Conservation (phyloP, 2,888 invertebrate species). For the Lepidonotus clava region DNA sequence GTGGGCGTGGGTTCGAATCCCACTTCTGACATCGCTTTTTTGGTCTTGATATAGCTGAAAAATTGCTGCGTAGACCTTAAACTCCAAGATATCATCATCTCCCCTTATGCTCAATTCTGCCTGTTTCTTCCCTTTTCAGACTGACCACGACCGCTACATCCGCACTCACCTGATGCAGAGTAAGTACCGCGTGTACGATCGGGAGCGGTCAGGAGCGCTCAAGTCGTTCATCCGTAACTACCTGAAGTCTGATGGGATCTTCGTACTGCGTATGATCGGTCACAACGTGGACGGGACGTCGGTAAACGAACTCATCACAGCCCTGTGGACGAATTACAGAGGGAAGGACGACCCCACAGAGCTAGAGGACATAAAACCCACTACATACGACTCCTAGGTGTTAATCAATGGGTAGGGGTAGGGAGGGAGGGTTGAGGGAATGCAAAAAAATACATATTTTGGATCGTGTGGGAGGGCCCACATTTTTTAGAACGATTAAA, state of each 20-base stretch:
- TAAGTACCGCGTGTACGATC: not conserved
- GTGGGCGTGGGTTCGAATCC: no score
- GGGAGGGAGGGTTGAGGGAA: no score
- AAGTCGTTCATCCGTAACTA: constrained; percentile 60
- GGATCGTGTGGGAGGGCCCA: no score
- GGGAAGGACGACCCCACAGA: not conserved
- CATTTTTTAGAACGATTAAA: no score
- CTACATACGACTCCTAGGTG: constrained; percentile 21
- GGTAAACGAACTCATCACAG: constrained; percentile 2
- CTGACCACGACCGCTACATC: constrained; percentile 43
- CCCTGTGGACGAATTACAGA: constrained; percentile 41
- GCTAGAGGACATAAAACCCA: constrained; percentile 12
- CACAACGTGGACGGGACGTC: constrained; percentile 43
- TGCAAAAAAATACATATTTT: no score
- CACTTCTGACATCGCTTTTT: no score
- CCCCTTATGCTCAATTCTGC: no score
- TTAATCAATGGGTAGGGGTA: no score
- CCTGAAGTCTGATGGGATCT: constrained; percentile 47
- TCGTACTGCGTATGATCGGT: constrained; percentile 48
- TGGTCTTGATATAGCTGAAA: no score
- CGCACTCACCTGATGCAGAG: constrained; percentile 4
- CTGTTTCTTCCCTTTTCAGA: not conserved
- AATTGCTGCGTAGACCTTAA: no score
- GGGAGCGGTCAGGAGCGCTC: not conserved
- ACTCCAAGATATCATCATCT: no score